Base-by-base conservation (phyloP, 2,888 invertebrate species). In the Odontocolon sp. region DNA sequence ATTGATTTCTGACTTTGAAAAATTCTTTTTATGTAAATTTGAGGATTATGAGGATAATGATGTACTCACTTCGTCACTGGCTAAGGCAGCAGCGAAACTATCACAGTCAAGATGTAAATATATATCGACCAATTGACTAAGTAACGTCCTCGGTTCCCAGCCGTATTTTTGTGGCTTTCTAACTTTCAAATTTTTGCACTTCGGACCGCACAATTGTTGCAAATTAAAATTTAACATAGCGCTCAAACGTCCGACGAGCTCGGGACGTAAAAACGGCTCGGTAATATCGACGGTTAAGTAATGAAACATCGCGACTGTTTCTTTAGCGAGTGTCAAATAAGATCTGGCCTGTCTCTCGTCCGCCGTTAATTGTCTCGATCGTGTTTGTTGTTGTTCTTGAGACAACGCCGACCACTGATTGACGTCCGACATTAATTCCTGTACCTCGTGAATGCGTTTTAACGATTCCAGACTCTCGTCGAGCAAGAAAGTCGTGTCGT, bases 161-260 rank as follows among this genome's bases (percentile, higher is more conserved):
- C 97, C 97, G 90, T 99, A 99, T 91, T 98, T 98, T 81, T 97
- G 96, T 0, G 98, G 97, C 84, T 96, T 96, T 70, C 96, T 94
- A 61, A 99, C 98, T 92, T 97, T 97, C 77, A 98, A 92, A 90
- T 95, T 95, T 91, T 97, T 96, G 92, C 98, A 99, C 91, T 98
- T 98, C 52, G 97, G 96, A 6, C 99, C 98, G 91, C 98, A 98
- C 57, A 99, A 92, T 90, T 99, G 99, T 89, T 97, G 96, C 81
- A 99, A 92, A 92, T 99, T 99, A 91, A 98, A 99, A 91, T 99
- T 99, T 82, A 99, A 93, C 99, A 99, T 99, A 70, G 99, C 98
- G 67, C 99, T 98, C 70, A 99, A 93, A 64, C 98, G 88, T 88
- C 98, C 98, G 45, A 97, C 98, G 79, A 99, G 92, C 91, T 98